Evolutionary conservation across 2,888 invertebrate species (phyloP).

Genomic region (Quadriops clusia): DNA sequence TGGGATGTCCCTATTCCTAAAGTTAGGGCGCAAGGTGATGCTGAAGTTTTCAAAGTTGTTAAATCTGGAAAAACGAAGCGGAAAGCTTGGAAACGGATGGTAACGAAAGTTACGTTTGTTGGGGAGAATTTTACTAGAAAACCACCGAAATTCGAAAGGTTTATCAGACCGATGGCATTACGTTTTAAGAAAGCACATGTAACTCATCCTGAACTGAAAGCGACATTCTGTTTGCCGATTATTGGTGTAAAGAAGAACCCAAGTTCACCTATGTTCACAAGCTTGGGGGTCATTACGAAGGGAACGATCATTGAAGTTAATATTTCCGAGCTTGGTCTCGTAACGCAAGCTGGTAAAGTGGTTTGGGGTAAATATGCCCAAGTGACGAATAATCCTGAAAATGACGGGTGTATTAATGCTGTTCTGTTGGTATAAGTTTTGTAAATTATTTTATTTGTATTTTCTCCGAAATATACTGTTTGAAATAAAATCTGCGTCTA

Average conservation of each 20-base stretch:
- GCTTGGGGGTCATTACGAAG: constrained; percentile 95
- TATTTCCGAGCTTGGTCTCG: constrained; percentile 94
- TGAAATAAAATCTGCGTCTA: no score
- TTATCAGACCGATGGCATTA: constrained; percentile 94
- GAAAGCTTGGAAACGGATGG: constrained; percentile 99
- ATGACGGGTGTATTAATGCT: constrained; percentile 99
- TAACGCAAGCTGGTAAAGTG: constrained; percentile 97
- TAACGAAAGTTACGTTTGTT: constrained; percentile 95
- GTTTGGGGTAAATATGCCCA: constrained; percentile 99
- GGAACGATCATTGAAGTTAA: constrained; percentile 97
- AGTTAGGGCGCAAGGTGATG: constrained; percentile 91
- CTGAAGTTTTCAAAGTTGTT: constrained; percentile 91
- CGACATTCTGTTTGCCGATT: constrained; percentile 93
- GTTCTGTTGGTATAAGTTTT: constrained; percentile 75
- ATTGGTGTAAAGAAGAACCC: constrained; percentile 99
- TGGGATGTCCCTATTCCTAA: constrained; percentile 99
- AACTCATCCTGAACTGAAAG: constrained; percentile 97
- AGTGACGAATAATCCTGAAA: constrained; percentile 98
- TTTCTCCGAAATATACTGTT: no score
- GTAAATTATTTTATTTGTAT: constrained; percentile 4
- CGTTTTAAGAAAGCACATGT: constrained; percentile 97
- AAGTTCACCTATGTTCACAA: constrained; percentile 92
- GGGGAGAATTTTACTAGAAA: constrained; percentile 98
- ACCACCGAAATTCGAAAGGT: constrained; percentile 97
- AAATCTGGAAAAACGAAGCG: constrained; percentile 84